Percentiles rank a stretch among this genome's conserved stretches.
phyloP scores from a whole-genome alignment of 2,888 invertebrate genomes.

The Lasioglossum leucozonium region DNA sequence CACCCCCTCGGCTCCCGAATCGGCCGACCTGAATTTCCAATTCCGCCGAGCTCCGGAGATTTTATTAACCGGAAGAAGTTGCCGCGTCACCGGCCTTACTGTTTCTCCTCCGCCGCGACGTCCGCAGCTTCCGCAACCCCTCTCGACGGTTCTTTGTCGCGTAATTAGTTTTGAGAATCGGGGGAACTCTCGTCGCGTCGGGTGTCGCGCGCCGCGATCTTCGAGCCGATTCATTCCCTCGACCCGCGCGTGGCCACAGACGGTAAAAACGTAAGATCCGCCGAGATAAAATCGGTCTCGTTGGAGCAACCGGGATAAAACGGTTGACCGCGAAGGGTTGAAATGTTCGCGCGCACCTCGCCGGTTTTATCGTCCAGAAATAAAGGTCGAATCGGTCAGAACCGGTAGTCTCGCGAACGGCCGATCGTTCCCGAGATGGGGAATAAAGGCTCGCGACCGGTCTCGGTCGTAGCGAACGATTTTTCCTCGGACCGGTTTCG shows the following conservation, averaged over 20 bases:
- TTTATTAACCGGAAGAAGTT: slow-evolving; percentile 21
- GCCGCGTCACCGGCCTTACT: slow-evolving; percentile 4
- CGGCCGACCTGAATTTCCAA: slow-evolving; percentile 17
- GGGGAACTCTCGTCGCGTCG: not conserved
- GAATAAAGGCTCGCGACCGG: not conserved
- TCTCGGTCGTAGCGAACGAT: not conserved
- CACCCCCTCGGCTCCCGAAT: not conserved
- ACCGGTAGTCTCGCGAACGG: not conserved
- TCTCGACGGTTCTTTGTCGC: not conserved
- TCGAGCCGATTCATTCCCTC: not conserved
- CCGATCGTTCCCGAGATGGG: not conserved
- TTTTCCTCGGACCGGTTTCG: not conserved
- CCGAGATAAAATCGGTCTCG: not conserved
- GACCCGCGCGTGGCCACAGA: too few relatives aligned
- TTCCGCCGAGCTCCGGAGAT: not conserved
- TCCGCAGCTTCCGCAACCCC: not conserved
- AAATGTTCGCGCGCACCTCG: not conserved
- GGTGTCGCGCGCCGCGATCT: not conserved
- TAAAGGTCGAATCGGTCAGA: not conserved
- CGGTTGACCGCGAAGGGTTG: not conserved
- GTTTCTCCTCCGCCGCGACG: slow-evolving; percentile 3
- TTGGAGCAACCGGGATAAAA: too few relatives aligned
- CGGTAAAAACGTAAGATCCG: not conserved
- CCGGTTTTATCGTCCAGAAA: not conserved
- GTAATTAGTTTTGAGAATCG: slow-evolving; percentile 24